Percentiles rank a stretch among this genome's conserved stretches.
Evolutionary conservation across 2,113 vertebrate genomes (phyloP).

Genomic region (Zosterops lateralis): DNA sequence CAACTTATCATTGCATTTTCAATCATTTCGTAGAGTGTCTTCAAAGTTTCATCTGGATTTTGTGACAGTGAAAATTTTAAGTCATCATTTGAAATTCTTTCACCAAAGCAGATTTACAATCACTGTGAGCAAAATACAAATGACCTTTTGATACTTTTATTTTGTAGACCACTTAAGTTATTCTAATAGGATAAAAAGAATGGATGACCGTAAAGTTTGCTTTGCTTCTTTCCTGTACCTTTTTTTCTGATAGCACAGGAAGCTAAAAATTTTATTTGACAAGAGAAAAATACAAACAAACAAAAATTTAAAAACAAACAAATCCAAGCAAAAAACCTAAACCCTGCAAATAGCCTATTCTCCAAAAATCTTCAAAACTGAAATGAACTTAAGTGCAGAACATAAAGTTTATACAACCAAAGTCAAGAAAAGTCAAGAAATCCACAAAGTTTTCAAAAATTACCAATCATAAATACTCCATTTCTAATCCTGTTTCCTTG

Average conservation of each 20-base stretch:
- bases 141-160: not conserved
- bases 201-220: not conserved
- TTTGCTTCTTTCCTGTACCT: not conserved
- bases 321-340: not conserved
- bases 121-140: not conserved
- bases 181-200: not conserved
- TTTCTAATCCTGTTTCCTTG: not conserved
- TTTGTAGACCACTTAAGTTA: not conserved
- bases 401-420: not conserved
- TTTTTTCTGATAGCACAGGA: not conserved
- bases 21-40: not conserved
- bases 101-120: not conserved
- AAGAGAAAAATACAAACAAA: not conserved
- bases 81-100: not conserved
- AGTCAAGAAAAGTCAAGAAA: constrained; percentile 52
- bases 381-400: not conserved
- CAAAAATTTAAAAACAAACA: not conserved
- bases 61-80: not conserved
- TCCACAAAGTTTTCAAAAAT: not conserved
- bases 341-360: not conserved
- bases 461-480: not conserved
- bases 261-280: not conserved
- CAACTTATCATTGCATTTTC: not conserved
- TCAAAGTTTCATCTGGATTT: not conserved
- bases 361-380: not conserved